Conservation (phyloP, 1,140 invertebrate genomes). For the Bombus waltoni region DNA sequence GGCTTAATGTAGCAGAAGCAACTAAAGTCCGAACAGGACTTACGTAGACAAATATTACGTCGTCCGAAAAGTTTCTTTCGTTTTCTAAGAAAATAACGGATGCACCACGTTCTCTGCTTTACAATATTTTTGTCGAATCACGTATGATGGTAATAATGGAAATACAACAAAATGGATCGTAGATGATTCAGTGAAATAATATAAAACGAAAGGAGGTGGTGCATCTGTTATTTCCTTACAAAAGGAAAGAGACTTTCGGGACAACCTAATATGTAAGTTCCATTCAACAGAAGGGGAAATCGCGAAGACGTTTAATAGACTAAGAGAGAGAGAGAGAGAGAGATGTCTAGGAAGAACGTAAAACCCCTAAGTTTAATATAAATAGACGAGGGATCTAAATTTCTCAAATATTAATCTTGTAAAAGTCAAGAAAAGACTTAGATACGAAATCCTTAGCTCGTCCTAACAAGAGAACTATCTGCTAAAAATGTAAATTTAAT, state of each 20-base stretch:
- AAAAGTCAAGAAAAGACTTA: neutral
- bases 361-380: slow-evolving; percentile 30
- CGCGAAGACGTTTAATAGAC: slow-evolving; percentile 27
- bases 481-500: slow-evolving; percentile 35
- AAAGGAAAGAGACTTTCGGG: too few species aligned
- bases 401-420: slow-evolving; percentile 28
- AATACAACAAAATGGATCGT: too few species aligned
- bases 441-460: neutral
- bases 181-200: too few species aligned
- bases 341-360: too few species aligned
- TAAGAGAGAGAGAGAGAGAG: too few species aligned
- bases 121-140: too few species aligned
- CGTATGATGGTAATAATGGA: too few species aligned
- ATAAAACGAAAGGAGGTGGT: too few species aligned
- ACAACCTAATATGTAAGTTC: slow-evolving; percentile 4
- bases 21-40: neutral
- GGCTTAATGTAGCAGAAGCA: slow-evolving; percentile 18
- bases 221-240: too few species aligned
- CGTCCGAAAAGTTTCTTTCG: too few species aligned
- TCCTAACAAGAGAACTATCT: slow-evolving; percentile 17
- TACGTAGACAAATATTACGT: slow-evolving; percentile 14
- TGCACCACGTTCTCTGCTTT: too few species aligned
- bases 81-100: too few species aligned
- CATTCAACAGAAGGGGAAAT: neutral
- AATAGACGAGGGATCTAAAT: neutral